Evolutionary conservation across 2,888 invertebrate genomes (phyloP), one percentile per base, ranked within the genome.

Genomic region (Tenthredo amoena): DNA sequence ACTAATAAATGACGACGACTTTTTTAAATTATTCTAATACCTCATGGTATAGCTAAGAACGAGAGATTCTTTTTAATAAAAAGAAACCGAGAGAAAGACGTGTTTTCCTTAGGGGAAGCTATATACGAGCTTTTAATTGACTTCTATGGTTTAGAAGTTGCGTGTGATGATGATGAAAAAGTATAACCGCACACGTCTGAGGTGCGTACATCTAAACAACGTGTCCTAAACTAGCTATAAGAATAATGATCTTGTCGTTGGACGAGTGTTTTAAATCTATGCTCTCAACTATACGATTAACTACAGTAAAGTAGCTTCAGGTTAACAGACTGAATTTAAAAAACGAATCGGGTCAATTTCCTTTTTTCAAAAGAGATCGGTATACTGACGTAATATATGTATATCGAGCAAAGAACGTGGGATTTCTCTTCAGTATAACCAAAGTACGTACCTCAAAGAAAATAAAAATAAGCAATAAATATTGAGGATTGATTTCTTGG

Each of bases 1-100:
- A 47, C 47, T 15, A 47, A 34, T 81, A 68, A 85, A 82, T 50
- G 68, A 43, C 50, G 68, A 82, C 68, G 84, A 26, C 47, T 47
- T 43, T n/a, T 40, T 0, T 9, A 26, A 87, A 86, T 86, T 87
- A 87, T 86, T 87, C 86, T 87, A 87, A 85, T 86, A 87, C 85
- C 47, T 47, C 47, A 84, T 55, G 83, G 37, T 18, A 10, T 6
- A 15, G 34, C 26, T 12, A 3, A 68, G 68, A 26, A 34, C n/a
- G 72, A 62, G 26, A 21, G 7, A 26, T 62, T 81, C 34, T 62
- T 58, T 81, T 81, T 3, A 62, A 37, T 10, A 62, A 62, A 81
- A 81, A 62, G 9, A 77, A 40, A 81, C 4, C 15, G 34, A 62
- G 77, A 40, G 81, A 40, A 21, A 40, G 15, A 12, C 26, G 12